Conservation (phyloP, 2,888 invertebrate species). For the Cryptus viduatorius region DNA sequence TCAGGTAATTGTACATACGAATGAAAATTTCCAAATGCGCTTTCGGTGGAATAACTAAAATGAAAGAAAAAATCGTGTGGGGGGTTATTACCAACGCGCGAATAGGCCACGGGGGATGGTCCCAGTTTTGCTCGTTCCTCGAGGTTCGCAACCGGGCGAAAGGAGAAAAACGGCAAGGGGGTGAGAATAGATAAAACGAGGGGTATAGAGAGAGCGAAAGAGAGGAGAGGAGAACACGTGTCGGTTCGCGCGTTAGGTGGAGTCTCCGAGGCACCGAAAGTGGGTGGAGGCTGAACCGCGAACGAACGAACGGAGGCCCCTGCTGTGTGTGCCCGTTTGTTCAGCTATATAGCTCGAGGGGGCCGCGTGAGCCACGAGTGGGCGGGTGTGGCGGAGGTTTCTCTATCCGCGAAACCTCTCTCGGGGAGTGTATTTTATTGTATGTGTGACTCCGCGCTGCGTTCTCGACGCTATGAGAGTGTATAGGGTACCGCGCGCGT, state of each 20-base stretch:
- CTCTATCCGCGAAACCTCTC: slow-evolving; percentile 84
- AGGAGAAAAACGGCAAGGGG: slow-evolving; percentile 45
- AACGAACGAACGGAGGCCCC: slow-evolving; percentile 75
- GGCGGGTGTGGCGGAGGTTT: slow-evolving; percentile 85
- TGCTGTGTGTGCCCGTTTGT: slow-evolving; percentile 57
- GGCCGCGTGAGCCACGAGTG: slow-evolving; percentile 86
- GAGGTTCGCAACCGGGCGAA: slow-evolving; percentile 2
- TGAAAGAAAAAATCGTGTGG: background rate
- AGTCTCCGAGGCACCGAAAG: slow-evolving; percentile 81
- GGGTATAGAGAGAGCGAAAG: slow-evolving; percentile 15
- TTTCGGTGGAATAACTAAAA: no score
- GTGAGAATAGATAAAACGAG: slow-evolving; percentile 25
- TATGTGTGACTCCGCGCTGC: background rate
- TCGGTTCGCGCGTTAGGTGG: slow-evolving; percentile 81
- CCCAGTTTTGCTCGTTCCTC: slow-evolving; percentile 7
- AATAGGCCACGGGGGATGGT: slow-evolving; percentile 38
- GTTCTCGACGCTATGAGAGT: background rate
- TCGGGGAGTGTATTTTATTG: slow-evolving; percentile 74
- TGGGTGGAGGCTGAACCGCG: slow-evolving; percentile 83
- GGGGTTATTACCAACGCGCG: slow-evolving; percentile 16
- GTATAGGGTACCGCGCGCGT: slow-evolving; percentile 80
- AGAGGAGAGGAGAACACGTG: slow-evolving; percentile 76
- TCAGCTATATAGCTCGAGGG: slow-evolving; percentile 64
- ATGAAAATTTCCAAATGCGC: no score
- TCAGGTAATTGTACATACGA: slow-evolving; percentile 49